Percentiles rank a stretch among this genome's conserved stretches.
Evolutionary conservation across 2,888 invertebrate genomes (phyloP).

Genomic region (Eristalinus sepulchralis): DNA sequence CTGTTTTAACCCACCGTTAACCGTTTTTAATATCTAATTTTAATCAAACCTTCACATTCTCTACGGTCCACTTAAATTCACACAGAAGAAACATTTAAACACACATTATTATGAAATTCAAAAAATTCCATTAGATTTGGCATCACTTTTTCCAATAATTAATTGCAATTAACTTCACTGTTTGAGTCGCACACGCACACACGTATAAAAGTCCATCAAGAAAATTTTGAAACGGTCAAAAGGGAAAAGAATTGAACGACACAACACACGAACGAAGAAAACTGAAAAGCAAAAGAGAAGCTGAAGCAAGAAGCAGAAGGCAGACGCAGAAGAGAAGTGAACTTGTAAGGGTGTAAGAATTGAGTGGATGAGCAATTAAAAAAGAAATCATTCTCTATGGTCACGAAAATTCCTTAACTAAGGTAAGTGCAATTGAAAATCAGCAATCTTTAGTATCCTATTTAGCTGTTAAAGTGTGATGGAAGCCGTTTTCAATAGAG

Average conservation of each 20-base stretch:
- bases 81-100: no score
- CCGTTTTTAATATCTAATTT: no score
- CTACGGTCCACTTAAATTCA: no score
- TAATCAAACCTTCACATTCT: no score
- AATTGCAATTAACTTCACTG: background rate
- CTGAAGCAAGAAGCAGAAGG: slow-evolving; percentile 19
- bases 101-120: no score
- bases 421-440: background rate
- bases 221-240: slow-evolving; percentile 36
- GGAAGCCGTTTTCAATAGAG: background rate
- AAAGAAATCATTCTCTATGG: slow-evolving; percentile 33
- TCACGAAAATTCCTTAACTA: background rate
- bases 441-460: background rate
- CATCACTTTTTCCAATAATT: background rate
- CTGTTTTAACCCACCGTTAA: no score
- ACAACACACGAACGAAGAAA: slow-evolving; percentile 47
- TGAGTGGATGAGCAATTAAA: slow-evolving; percentile 51
- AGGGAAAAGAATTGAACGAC: background rate
- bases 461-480: background rate
- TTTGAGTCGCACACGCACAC: background rate
- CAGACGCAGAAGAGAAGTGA: slow-evolving; percentile 59
- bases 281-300: slow-evolving; percentile 34
- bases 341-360: slow-evolving; percentile 64
- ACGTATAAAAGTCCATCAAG: background rate
- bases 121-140: background rate